phyloP scores from a whole-genome alignment of 2,888 invertebrate genomes.

The Dusona sp. region DNA sequence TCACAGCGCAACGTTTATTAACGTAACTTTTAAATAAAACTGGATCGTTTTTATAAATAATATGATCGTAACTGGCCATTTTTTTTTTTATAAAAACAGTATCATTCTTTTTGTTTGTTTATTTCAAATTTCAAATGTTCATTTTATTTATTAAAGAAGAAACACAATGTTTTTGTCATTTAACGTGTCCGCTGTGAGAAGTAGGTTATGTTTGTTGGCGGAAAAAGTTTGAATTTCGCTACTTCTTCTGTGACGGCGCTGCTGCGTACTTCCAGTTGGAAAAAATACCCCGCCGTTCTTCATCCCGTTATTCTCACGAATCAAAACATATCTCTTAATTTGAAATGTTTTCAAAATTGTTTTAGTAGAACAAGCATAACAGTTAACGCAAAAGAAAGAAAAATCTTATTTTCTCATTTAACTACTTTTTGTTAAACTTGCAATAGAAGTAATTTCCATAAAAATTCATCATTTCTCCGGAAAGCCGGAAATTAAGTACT shows the following conservation, averaged over 20 bases:
- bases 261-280: neutral
- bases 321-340: too few relatives aligned
- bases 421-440: too few relatives aligned
- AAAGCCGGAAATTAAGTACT: too few relatives aligned
- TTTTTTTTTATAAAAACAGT: neutral
- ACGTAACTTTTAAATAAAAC: constrained; percentile 79
- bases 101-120: neutral
- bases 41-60: constrained; percentile 80
- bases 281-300: too few relatives aligned
- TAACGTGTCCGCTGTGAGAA: neutral
- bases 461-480: too few relatives aligned
- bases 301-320: too few relatives aligned
- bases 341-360: too few relatives aligned
- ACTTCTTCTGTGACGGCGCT: neutral
- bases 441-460: too few relatives aligned
- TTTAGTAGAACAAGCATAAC: too few relatives aligned
- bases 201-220: constrained; percentile 13
- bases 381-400: too few relatives aligned
- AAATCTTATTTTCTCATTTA: too few relatives aligned
- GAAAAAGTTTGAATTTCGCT: neutral
- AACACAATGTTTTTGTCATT: neutral
- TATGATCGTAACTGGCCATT: constrained; percentile 72
- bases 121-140: neutral
- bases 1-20: constrained; percentile 78
- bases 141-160: neutral